Evolutionary conservation across 2,797 vertebrate genomes (phyloP).

Genomic region (Acipenser oxyrinchus): DNA sequence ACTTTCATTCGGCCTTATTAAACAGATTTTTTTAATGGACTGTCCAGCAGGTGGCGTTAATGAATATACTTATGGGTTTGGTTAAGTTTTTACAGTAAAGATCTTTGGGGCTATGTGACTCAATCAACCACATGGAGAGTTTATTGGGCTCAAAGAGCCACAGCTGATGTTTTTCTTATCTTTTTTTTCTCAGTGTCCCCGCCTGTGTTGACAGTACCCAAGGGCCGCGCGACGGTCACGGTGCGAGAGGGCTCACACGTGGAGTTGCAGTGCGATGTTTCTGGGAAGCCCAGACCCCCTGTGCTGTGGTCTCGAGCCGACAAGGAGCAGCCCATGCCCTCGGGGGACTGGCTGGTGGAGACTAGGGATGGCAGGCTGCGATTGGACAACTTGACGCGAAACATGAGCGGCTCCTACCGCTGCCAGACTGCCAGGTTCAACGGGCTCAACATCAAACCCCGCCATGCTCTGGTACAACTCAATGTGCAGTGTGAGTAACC

Average conservation of each 20-base stretch:
- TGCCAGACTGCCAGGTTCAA: constrained; percentile 95
- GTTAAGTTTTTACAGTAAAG: no score
- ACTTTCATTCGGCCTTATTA: no score
- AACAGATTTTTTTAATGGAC: no score
- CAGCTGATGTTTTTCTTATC: no score
- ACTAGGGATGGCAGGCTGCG: constrained; percentile 76
- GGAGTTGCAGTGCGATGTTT: constrained; percentile 79
- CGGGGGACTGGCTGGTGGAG: constrained; percentile 63
- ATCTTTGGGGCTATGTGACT: no score
- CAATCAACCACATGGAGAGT: no score
- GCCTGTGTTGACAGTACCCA: constrained; percentile 75
- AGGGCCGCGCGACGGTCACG: constrained; percentile 67
- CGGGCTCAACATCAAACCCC: constrained; percentile 88
- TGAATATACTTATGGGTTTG: no score
- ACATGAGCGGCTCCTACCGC: constrained; percentile 83
- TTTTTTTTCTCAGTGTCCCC: constrained; percentile 67
- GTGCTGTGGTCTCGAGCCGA: constrained; percentile 89
- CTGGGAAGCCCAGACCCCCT: constrained; percentile 87
- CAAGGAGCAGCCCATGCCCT: constrained; percentile 79
- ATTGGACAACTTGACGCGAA: constrained; percentile 73
- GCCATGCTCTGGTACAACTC: constrained; percentile 82
- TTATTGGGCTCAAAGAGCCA: no score
- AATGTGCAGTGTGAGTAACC: constrained; percentile 87
- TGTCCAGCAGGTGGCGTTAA: no score
- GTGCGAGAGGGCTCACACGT: constrained; percentile 74